phyloP scores from a whole-genome alignment of 2,797 vertebrate genomes.

The Acomys russatus region DNA sequence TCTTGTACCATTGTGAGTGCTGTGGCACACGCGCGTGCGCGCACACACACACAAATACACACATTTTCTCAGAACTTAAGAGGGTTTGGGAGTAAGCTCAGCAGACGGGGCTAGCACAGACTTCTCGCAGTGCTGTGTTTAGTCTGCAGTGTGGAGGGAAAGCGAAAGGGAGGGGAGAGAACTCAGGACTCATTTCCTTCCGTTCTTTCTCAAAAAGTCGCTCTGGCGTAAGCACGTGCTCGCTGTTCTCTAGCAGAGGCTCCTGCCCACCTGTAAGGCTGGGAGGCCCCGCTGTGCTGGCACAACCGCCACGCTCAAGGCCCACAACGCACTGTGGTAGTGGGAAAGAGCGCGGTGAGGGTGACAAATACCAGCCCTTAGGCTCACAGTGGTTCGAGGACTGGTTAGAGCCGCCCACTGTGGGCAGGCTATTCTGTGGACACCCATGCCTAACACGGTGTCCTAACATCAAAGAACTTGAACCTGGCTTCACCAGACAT shows the following conservation, averaged over 20 bases:
- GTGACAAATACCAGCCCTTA: background rate
- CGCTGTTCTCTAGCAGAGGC: slow-evolving; percentile 37
- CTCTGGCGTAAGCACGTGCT: background rate
- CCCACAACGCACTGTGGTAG: background rate
- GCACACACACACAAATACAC: background rate
- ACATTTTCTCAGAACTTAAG: background rate
- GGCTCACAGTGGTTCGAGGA: background rate
- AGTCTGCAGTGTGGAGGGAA: background rate
- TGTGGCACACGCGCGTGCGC: too few relatives aligned
- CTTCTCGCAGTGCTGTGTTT: too few relatives aligned
- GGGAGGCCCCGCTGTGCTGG: slow-evolving; percentile 1
- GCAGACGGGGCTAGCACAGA: background rate
- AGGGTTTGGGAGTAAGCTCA: background rate
- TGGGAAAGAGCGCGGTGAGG: background rate
- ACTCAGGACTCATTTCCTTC: background rate
- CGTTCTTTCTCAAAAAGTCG: background rate
- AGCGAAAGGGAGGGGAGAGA: background rate
- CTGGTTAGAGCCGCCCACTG: background rate
- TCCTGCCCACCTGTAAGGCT: background rate
- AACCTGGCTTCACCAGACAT: background rate
- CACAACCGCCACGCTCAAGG: background rate
- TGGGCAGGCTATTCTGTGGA: background rate
- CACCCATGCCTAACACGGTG: background rate
- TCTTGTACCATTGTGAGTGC: background rate
- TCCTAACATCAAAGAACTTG: background rate